Percentiles rank a stretch among this genome's conserved stretches.
These are phyloP conservation scores for Metellina segmentata DNA, from an alignment of 2,888 invertebrate genomes.

Conservation along the genomic window DNA sequence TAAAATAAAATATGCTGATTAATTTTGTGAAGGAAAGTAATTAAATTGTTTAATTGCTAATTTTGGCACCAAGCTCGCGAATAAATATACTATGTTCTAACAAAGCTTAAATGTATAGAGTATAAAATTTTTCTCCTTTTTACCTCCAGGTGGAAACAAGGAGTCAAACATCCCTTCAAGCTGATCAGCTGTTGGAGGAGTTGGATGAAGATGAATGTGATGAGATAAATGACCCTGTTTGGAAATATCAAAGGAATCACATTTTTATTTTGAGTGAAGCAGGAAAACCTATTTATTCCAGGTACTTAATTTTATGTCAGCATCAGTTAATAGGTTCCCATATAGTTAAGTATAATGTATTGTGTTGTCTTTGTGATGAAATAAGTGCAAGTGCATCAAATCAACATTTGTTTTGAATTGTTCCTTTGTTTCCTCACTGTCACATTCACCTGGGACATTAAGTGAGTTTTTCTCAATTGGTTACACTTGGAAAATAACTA, in stretches of 20 bases:
- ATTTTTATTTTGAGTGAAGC: constrained; percentile 96
- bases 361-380: not conserved
- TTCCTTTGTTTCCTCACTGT: no score
- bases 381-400: not conserved
- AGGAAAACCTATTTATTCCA: constrained; percentile 97
- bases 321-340: no score
- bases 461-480: no score
- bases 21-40: no score
- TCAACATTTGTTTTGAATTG: constrained; percentile 31
- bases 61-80: no score
- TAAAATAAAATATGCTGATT: no score
- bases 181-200: constrained; percentile 54
- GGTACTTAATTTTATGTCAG: constrained; percentile 43
- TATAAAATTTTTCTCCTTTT: not conserved
- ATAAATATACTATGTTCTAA: no score
- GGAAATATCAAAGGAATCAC: constrained; percentile 73
- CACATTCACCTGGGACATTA: no score
- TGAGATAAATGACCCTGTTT: constrained; percentile 66
- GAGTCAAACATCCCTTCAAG: constrained; percentile 57
- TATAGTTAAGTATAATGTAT: not conserved
- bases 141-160: constrained; percentile 32
- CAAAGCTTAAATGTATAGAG: not conserved
- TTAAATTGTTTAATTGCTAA: no score
- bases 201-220: constrained; percentile 59
- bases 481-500: no score